Conservation (phyloP, 2,113 vertebrate species). For the Phainopepla nitens region DNA sequence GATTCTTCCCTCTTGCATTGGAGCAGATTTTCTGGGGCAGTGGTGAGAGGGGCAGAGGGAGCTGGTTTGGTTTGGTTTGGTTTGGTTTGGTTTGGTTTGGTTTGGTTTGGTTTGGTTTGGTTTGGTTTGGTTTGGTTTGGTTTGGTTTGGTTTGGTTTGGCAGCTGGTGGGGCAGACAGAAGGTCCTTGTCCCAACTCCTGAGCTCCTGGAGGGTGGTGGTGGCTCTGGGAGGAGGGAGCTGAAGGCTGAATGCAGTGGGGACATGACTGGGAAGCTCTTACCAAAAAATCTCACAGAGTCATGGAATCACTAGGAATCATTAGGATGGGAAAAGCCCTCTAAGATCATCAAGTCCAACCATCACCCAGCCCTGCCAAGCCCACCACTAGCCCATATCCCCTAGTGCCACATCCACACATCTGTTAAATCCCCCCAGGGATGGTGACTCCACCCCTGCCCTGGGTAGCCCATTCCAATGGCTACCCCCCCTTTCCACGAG, state of each 20-base stretch:
- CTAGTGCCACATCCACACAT: neutral
- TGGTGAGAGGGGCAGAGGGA: neutral
- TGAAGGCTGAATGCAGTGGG: fast-evolving
- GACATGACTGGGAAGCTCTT: neutral
- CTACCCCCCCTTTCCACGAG: neutral
- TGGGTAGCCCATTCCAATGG: neutral
- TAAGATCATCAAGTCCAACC: neutral
- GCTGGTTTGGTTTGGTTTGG: neutral
- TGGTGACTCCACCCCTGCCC: neutral
- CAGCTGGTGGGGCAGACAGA: neutral
- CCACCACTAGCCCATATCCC: neutral
- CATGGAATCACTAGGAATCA: neutral
- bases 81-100: neutral
- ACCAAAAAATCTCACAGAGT: neutral
- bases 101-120: too few relatives aligned
- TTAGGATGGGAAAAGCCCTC: neutral
- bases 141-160: neutral
- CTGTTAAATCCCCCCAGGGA: neutral
- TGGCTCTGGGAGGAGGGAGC: neutral
- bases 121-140: too few relatives aligned
- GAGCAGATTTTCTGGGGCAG: neutral
- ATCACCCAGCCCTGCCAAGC: neutral
- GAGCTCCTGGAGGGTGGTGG: neutral
- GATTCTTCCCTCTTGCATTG: neutral
- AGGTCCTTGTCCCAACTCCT: neutral